Conservation (phyloP, 1,140 invertebrate genomes). For the Plectrocnemia conspersa region DNA sequence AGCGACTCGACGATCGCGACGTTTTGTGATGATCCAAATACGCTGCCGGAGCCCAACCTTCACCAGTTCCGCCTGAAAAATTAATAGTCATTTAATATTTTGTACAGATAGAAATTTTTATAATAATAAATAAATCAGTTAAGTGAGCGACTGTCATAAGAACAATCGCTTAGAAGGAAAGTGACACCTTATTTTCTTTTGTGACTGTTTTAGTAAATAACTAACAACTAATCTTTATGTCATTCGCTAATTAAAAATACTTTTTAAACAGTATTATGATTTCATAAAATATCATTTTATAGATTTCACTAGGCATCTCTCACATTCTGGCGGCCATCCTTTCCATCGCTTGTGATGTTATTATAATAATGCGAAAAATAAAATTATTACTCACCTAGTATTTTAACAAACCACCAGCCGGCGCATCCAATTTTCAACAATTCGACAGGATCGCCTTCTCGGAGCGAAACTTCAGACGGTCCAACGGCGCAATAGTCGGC, state of each 20-base stretch:
- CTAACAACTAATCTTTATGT: too few relatives aligned
- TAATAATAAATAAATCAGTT: too few relatives aligned
- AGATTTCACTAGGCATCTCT: too few relatives aligned
- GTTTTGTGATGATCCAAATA: conserved; percentile 81
- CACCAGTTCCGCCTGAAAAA: conserved; percentile 56
- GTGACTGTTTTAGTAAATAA: too few relatives aligned
- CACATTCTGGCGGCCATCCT: too few relatives aligned
- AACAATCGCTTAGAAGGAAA: too few relatives aligned
- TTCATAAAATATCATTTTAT: too few relatives aligned
- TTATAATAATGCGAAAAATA: conserved; percentile 11
- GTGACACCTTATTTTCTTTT: too few relatives aligned
- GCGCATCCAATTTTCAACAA: conserved; percentile 87
- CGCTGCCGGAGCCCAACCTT: conserved; percentile 92
- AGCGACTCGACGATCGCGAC: conserved; percentile 60
- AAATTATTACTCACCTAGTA: conserved; percentile 56
- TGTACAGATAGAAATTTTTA: background rate
- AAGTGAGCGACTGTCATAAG: too few relatives aligned
- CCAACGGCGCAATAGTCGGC: conserved; percentile 89
- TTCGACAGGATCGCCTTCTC: conserved; percentile 83
- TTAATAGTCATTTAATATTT: background rate
- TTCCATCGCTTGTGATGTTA: conserved; percentile 7
- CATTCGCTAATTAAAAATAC: too few relatives aligned
- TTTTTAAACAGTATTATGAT: too few relatives aligned
- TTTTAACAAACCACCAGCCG: conserved; percentile 93
- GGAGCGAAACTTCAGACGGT: conserved; percentile 80